A percentile compares a stretch with the other conserved stretches of the same genome.
Evolutionary conservation across 2,113 vertebrate species (phyloP).

Genomic region (Bambusicola thoracicus): DNA sequence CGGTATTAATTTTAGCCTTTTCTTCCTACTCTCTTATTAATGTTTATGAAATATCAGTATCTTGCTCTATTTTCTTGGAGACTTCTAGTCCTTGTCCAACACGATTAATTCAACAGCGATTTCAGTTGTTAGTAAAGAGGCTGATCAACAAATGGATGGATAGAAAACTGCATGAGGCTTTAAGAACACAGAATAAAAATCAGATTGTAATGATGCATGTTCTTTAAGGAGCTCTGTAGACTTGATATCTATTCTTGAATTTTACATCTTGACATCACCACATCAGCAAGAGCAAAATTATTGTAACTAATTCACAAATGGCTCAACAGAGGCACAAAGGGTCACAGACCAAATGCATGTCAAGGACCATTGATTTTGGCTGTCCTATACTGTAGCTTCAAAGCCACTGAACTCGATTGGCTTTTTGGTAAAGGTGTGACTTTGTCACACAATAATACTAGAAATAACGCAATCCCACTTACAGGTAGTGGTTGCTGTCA

Average conservation of each 20-base stretch:
- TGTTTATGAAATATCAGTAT: neutral
- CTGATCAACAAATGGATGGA: neutral
- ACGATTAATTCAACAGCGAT: neutral
- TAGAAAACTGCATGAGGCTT: neutral
- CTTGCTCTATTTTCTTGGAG: neutral
- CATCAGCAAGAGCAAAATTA: neutral
- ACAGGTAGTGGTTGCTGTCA: neutral
- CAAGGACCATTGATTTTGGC: neutral
- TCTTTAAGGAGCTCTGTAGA: neutral
- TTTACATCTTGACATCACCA: neutral
- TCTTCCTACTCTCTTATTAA: neutral
- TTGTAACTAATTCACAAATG: neutral
- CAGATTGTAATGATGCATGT: neutral
- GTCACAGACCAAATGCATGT: neutral
- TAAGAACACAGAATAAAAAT: neutral
- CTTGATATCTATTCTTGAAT: neutral
- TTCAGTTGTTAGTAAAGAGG: neutral
- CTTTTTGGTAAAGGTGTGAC: neutral
- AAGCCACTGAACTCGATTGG: neutral
- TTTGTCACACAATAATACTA: neutral
- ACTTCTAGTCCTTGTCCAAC: neutral
- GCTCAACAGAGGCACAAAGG: neutral
- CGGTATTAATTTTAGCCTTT: neutral
- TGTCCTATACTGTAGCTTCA: neutral
- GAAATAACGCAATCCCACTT: neutral